Conservation (phyloP, 2,113 vertebrate species). For the Poeciliopsis turrubarensis region DNA sequence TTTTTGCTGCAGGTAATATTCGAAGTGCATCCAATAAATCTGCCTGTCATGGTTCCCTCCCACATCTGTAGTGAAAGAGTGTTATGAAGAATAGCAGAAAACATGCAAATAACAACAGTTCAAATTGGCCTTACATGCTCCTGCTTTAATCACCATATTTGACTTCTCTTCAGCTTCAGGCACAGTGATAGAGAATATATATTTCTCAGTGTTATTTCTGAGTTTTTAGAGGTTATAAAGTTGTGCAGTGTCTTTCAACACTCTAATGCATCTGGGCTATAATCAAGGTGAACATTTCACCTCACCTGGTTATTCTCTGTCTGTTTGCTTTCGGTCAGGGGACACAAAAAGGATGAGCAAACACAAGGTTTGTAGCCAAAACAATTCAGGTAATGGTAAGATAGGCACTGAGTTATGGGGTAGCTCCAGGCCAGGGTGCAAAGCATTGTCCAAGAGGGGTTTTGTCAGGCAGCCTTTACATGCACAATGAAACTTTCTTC, state of each 20-base stretch:
- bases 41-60: slow-evolving; percentile 57
- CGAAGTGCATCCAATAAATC: slow-evolving; percentile 61
- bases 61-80: slow-evolving; percentile 43
- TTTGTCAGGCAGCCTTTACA: slow-evolving; percentile 38
- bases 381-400: slow-evolving; percentile 73
- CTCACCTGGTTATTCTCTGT: slow-evolving; percentile 66
- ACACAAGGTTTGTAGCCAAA: slow-evolving; percentile 66
- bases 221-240: slow-evolving; percentile 18
- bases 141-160: slow-evolving; percentile 14
- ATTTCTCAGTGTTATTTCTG: slow-evolving; percentile 1
- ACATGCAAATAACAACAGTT: slow-evolving; percentile 19
- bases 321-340: slow-evolving; percentile 62
- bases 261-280: slow-evolving; percentile 22
- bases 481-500: slow-evolving; percentile 38
- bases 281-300: slow-evolving; percentile 28
- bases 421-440: slow-evolving; percentile 40
- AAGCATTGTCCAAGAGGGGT: slow-evolving; percentile 51
- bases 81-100: slow-evolving; percentile 19
- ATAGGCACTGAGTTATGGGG: slow-evolving; percentile 56
- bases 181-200: background rate
- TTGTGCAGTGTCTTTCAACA: slow-evolving; percentile 1
- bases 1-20: slow-evolving; percentile 53
- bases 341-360: slow-evolving; percentile 63
- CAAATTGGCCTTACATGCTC: background rate
- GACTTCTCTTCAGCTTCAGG: background rate